A percentile compares a stretch with the other conserved stretches of the same genome.
phyloP scores from a whole-genome alignment of 2,113 vertebrate genomes.

The Paramormyrops kingsleyae region DNA sequence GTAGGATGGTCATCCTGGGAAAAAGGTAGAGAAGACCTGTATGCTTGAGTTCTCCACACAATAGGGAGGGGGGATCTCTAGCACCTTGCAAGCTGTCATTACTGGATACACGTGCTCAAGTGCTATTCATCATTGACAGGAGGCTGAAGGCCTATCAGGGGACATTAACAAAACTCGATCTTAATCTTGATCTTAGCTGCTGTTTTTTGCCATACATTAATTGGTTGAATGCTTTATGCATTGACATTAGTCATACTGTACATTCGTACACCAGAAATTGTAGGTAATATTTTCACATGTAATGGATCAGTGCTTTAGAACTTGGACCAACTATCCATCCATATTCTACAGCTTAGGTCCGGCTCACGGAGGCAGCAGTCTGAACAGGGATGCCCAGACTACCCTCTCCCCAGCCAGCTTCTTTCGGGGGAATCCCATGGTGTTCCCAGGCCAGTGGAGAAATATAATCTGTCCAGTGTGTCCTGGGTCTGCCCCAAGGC shows the following conservation, averaged over 20 bases:
- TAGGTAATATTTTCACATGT: not conserved
- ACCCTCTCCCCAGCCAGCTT: not conserved
- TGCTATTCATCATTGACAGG: not conserved
- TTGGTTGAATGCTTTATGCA: not conserved
- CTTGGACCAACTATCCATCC: not conserved
- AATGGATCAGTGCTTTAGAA: not conserved
- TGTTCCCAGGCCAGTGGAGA: not conserved
- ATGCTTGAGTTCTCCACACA: not conserved
- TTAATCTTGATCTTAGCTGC: not conserved
- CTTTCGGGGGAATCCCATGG: not conserved
- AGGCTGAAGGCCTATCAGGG: not conserved
- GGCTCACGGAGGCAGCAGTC: not conserved
- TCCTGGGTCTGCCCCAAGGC: not conserved
- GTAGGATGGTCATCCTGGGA: constrained; percentile 66
- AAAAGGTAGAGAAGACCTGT: not conserved
- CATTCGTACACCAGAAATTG: not conserved
- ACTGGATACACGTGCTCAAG: not conserved
- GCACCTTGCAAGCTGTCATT: not conserved
- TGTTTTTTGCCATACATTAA: not conserved
- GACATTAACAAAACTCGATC: not conserved
- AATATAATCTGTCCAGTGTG: not conserved
- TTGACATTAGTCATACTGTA: not conserved
- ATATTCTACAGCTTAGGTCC: not conserved
- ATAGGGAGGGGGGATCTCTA: not conserved
- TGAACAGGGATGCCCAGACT: not conserved